Percentiles rank a stretch among this genome's conserved stretches.
Conservation (phyloP, 2,797 vertebrate species). For the Numenius phaeopus region DNA sequence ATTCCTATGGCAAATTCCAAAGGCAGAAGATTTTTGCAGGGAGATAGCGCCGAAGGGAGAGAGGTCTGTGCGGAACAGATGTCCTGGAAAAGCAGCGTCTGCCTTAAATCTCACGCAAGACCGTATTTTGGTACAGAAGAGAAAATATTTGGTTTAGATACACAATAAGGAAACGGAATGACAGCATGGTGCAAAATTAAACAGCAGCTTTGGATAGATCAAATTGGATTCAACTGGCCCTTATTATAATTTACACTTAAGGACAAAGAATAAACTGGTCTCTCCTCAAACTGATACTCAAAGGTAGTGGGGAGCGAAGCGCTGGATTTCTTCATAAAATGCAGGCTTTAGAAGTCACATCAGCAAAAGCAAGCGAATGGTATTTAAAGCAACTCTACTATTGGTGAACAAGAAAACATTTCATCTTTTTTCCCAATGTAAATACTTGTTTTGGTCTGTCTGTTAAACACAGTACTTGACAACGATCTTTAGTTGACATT, state of each 20-base stretch:
- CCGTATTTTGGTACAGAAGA: background rate
- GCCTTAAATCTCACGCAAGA: background rate
- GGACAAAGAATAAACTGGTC: background rate
- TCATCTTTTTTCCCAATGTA: background rate
- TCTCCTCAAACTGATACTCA: background rate
- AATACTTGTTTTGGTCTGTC: background rate
- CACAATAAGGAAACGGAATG: background rate
- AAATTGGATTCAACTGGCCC: background rate
- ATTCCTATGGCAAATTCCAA: background rate
- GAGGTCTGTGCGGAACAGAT: background rate
- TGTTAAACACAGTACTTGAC: background rate
- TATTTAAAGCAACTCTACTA: background rate
- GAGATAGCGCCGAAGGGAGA: background rate
- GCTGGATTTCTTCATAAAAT: background rate
- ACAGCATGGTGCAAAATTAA: background rate
- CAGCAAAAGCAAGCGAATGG: background rate
- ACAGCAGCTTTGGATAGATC: background rate
- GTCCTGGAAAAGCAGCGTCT: background rate
- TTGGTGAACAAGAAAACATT: background rate
- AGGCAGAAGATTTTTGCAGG: background rate
- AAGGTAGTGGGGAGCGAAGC: background rate
- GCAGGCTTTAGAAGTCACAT: background rate
- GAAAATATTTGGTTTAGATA: constrained; percentile 1
- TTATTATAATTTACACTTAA: background rate
- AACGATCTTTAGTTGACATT: background rate